Conservation (phyloP, 2,113 vertebrate species). For the Pelobates fuscus region DNA sequence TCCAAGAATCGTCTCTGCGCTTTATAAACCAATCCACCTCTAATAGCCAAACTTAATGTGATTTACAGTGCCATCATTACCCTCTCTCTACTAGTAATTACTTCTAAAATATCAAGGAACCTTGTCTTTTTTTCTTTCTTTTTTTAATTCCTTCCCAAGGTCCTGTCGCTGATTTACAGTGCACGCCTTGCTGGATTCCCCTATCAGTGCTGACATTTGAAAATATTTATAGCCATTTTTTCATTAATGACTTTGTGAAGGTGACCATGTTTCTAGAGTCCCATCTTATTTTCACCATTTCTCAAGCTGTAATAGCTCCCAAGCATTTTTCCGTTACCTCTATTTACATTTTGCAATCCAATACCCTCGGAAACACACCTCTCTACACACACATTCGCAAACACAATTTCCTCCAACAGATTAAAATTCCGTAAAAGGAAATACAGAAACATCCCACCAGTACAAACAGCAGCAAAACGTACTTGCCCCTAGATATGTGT, state of each 20-base stretch:
- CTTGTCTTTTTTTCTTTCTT: constrained; percentile 77
- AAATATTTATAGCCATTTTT: constrained; percentile 99
- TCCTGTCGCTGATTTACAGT: constrained; percentile 85
- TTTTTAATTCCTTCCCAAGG: constrained; percentile 79
- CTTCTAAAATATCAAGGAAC: constrained; percentile 99
- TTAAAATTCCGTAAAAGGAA: no score
- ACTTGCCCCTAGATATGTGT: no score
- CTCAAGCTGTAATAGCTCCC: neutral
- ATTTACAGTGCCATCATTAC: constrained; percentile 98
- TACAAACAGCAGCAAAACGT: no score
- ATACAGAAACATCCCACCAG: no score
- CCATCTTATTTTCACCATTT: constrained; percentile 77
- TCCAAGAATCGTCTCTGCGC: constrained; percentile 84
- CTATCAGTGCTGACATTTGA: constrained; percentile 99
- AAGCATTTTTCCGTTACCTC: neutral
- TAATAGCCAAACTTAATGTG: constrained; percentile 94
- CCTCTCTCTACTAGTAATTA: constrained; percentile 99
- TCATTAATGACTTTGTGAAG: constrained; percentile 99
- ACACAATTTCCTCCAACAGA: neutral
- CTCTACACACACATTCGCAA: neutral
- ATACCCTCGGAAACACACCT: neutral
- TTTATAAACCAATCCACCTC: constrained; percentile 97
- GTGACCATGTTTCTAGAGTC: constrained; percentile 92
- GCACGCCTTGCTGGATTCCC: constrained; percentile 83
- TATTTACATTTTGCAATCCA: neutral